Evolutionary conservation across 2,888 invertebrate species (phyloP).

Genomic region (Trilocha varians): DNA sequence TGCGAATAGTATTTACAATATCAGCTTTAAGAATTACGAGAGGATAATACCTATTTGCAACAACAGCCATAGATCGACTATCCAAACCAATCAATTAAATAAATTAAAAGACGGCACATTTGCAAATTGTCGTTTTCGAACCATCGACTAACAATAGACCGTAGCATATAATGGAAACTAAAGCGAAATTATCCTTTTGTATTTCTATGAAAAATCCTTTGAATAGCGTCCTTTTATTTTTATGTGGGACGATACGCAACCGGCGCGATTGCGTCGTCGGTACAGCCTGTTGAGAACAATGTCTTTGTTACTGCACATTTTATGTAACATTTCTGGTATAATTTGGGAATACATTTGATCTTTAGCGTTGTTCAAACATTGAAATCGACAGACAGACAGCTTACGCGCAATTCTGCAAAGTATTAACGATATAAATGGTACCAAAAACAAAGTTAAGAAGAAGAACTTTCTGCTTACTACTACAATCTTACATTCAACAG

Average conservation of each 20-base stretch:
- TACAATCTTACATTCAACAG: too few species aligned
- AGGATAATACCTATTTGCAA: too few species aligned
- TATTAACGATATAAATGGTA: too few species aligned
- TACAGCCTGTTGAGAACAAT: slow-evolving; percentile 29
- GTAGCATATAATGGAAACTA: slow-evolving; percentile 37
- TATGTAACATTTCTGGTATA: slow-evolving; percentile 11
- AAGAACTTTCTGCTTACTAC: too few species aligned
- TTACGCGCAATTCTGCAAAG: too few species aligned
- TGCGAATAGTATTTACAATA: too few species aligned
- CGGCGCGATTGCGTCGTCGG: slow-evolving; percentile 24
- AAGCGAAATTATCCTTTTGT: slow-evolving; percentile 54
- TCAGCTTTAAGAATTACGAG: too few species aligned
- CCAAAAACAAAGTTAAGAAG: too few species aligned
- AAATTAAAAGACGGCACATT: slow-evolving; percentile 29
- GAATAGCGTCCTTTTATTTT: slow-evolving; percentile 35
- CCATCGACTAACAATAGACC: slow-evolving; percentile 30
- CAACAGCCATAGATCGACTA: slow-evolving; percentile 9
- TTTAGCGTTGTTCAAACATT: too few species aligned
- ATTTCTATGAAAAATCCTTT: slow-evolving; percentile 40
- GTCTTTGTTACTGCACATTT: slow-evolving; percentile 22
- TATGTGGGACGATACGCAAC: slow-evolving; percentile 27
- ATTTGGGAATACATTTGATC: not conserved
- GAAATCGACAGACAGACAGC: too few species aligned
- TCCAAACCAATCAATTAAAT: slow-evolving; percentile 21
- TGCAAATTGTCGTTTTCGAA: slow-evolving; percentile 33